Conservation (phyloP, 1,140 invertebrate species). For the Drosophila orena region DNA sequence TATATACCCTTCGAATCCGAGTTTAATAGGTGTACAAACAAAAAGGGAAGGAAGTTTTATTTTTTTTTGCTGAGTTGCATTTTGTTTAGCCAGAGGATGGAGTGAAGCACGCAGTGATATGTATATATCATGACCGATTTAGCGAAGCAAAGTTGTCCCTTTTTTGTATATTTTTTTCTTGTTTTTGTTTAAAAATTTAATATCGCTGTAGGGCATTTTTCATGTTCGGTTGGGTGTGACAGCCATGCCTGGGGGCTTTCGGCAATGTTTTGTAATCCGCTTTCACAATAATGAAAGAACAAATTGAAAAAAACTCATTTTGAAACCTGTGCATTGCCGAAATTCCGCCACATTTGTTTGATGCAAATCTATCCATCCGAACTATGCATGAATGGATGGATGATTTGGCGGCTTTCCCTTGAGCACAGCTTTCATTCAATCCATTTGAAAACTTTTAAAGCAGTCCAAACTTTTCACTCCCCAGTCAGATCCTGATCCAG, state of each 20-base stretch:
- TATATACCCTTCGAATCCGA: background rate
- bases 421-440: constrained; percentile 10
- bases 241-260: constrained; percentile 32
- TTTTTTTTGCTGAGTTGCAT: constrained; percentile 77
- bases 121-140: constrained; percentile 50
- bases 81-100: constrained; percentile 35
- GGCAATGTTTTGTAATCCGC: constrained; percentile 65
- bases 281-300: constrained; percentile 74
- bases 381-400: constrained; percentile 49
- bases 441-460: constrained; percentile 31
- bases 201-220: constrained; percentile 59
- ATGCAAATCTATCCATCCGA: constrained; percentile 41
- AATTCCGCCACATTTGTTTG: constrained; percentile 29
- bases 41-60: constrained; percentile 46
- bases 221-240: constrained; percentile 43
- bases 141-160: constrained; percentile 30
- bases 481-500: background rate
- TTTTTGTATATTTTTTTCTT: constrained; percentile 8
- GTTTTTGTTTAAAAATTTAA: constrained; percentile 63
- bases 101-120: constrained; percentile 15
- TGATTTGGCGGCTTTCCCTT: constrained; percentile 16
- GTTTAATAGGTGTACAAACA: constrained; percentile 8
- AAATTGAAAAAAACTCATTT: constrained; percentile 25
- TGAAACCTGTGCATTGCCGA: constrained; percentile 25
- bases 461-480: constrained; percentile 10